A percentile compares a stretch with the other conserved stretches of the same genome.
Conservation (phyloP, 2,888 invertebrate species). For the Clitarchus hookeri region DNA sequence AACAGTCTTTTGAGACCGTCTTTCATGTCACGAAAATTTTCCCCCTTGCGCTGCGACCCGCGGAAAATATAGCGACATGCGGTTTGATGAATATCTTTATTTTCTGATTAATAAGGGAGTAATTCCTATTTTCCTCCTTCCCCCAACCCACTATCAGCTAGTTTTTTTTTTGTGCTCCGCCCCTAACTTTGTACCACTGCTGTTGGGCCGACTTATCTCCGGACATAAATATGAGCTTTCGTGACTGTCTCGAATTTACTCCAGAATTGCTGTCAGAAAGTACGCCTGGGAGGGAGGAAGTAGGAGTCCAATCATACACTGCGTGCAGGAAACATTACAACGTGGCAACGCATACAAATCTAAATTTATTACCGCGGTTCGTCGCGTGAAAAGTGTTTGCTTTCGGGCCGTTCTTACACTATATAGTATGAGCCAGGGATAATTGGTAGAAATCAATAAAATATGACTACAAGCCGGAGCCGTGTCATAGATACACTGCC, state of each 20-base stretch:
- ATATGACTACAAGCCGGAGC: no score
- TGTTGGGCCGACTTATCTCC: neutral
- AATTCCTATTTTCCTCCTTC: neutral
- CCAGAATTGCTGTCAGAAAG: neutral
- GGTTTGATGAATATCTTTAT: neutral
- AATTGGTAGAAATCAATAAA: no score
- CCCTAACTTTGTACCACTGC: neutral
- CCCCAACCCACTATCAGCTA: neutral
- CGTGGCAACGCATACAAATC: neutral
- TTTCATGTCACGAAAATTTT: neutral
- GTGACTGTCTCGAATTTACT: neutral
- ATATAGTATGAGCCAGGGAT: no score
- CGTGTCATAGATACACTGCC: no score
- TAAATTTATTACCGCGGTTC: neutral
- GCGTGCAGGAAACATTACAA: slow-evolving; percentile 11
- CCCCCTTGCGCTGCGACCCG: neutral
- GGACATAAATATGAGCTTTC: neutral
- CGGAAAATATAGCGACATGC: neutral
- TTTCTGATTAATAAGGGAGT: neutral
- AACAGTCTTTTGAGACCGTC: neutral
- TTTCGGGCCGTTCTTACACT: no score
- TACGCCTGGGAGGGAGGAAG: neutral
- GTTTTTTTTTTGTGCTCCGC: neutral
- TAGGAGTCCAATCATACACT: neutral
- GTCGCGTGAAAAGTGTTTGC: neutral